These are phyloP conservation scores for Coelogynopora nodosa DNA, from an alignment of 2,888 invertebrate species.

Conservation along the genomic window DNA sequence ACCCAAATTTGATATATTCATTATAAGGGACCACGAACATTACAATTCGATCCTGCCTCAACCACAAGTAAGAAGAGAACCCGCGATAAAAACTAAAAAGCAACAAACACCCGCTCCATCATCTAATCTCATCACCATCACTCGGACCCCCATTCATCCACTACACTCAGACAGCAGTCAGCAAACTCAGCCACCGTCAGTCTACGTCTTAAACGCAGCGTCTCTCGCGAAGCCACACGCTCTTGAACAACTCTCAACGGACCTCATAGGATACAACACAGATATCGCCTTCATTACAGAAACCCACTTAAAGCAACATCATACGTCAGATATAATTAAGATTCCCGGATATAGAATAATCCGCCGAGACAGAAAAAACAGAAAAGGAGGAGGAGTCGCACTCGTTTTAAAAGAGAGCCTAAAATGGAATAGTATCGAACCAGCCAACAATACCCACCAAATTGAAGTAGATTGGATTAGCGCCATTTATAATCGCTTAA, in stretches of 20 bases:
- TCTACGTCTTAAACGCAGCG: neutral
- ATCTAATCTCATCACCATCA: neutral
- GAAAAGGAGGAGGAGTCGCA: neutral
- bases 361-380: neutral
- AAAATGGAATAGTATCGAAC: neutral
- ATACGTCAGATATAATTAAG: neutral
- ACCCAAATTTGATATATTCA: too few relatives aligned
- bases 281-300: neutral
- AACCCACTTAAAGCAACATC: neutral
- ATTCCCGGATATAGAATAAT: neutral
- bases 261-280: neutral
- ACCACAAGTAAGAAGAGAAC: too few relatives aligned
- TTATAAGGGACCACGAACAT: too few relatives aligned
- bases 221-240: neutral
- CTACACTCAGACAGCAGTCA: neutral
- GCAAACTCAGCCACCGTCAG: neutral
- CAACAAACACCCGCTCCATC: too few relatives aligned
- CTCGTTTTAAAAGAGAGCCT: neutral
- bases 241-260: neutral
- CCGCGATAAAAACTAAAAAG: too few relatives aligned
- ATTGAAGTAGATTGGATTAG: neutral
- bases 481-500: neutral
- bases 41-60: neutral
- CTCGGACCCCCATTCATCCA: neutral
- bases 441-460: neutral